Conservation (phyloP, 2,888 invertebrate genomes). For the Drosophila longiperda region DNA sequence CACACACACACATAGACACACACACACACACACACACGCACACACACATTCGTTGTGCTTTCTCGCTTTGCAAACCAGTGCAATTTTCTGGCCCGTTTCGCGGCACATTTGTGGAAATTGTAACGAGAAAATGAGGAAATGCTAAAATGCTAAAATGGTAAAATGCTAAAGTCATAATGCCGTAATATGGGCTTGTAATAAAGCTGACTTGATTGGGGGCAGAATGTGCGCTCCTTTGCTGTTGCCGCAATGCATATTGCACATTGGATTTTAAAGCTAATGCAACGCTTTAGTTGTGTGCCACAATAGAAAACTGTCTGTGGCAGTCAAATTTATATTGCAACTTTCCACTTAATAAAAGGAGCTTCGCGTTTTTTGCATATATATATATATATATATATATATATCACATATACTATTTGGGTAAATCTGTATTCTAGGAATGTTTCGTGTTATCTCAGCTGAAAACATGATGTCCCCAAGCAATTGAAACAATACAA, state of each 20-base stretch:
- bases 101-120: slow-evolving; percentile 60
- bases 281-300: slow-evolving; percentile 4
- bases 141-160: slow-evolving; percentile 50
- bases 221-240: not conserved
- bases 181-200: slow-evolving; percentile 47
- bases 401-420: not conserved
- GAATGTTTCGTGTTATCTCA: slow-evolving; percentile 5
- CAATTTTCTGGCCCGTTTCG: slow-evolving; percentile 57
- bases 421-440: not conserved
- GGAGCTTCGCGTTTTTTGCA: not conserved
- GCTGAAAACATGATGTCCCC: slow-evolving; percentile 21
- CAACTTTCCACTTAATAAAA: slow-evolving; percentile 11
- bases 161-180: slow-evolving; percentile 65
- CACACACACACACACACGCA: not conserved
- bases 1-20: not conserved
- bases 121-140: slow-evolving; percentile 58
- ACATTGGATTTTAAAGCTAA: slow-evolving; percentile 1
- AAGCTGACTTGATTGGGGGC: slow-evolving; percentile 32
- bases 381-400: not conserved
- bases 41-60: not conserved
- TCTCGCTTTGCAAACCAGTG: slow-evolving; percentile 33
- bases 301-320: slow-evolving; percentile 23
- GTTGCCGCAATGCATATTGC: not conserved
- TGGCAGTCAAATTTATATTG: slow-evolving; percentile 18
- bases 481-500: slow-evolving; percentile 50